These are phyloP conservation scores for Cheirogaleus medius DNA, from an alignment of 2,113 vertebrate species.

Conservation along the genomic window DNA sequence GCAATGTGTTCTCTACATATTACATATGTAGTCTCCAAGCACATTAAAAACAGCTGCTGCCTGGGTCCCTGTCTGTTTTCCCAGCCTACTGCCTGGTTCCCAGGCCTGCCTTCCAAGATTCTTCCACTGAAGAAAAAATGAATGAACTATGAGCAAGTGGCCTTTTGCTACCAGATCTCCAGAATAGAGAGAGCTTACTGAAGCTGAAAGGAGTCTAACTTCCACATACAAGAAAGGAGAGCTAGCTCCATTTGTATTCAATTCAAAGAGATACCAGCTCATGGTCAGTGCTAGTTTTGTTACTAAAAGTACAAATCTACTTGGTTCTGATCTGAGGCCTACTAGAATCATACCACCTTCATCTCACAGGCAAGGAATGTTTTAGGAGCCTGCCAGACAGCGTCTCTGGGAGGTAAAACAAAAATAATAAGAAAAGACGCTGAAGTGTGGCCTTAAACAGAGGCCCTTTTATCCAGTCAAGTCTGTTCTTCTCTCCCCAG, in stretches of 20 bases:
- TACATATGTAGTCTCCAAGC: slow-evolving; percentile 58
- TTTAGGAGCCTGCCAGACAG: neutral
- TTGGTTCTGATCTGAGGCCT: neutral
- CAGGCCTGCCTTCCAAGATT: slow-evolving; percentile 59
- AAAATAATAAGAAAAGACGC: slow-evolving; percentile 45
- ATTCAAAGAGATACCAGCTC: neutral
- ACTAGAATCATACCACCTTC: neutral
- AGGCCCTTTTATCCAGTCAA: neutral
- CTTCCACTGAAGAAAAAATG: neutral
- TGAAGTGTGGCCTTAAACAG: neutral
- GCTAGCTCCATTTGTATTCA: neutral
- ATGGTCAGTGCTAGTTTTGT: neutral
- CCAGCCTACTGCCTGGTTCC: slow-evolving; percentile 57
- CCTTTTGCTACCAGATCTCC: slow-evolving; percentile 33
- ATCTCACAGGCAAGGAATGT: neutral
- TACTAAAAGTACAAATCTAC: neutral
- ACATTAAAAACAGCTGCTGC: slow-evolving; percentile 77
- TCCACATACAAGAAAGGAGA: neutral
- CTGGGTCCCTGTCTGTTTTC: slow-evolving; percentile 49
- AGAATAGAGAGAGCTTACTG: neutral
- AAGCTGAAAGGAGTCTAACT: neutral
- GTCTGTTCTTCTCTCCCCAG: slow-evolving; percentile 27
- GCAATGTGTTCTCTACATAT: slow-evolving; percentile 68
- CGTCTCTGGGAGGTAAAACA: slow-evolving; percentile 8
- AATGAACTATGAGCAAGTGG: slow-evolving; percentile 42